Percentiles rank a stretch among this genome's conserved stretches.
These are phyloP conservation scores for Synergus itoensis DNA, from an alignment of 2,888 invertebrate genomes.

Conservation along the genomic window DNA sequence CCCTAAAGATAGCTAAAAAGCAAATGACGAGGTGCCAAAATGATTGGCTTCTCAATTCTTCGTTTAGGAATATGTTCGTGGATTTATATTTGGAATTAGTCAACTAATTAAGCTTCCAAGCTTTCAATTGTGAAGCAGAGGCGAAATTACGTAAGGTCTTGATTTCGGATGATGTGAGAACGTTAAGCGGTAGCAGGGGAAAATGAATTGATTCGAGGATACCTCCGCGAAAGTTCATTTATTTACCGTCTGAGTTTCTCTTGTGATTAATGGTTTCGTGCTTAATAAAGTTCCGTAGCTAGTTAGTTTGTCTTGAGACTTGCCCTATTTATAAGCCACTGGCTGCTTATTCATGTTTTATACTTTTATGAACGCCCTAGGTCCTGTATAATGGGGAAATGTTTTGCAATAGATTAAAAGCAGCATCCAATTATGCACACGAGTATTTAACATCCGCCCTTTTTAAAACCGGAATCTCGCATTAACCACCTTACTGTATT, in stretches of 20 bases:
- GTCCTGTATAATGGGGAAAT: constrained; percentile 20
- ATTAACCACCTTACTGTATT: too few species aligned
- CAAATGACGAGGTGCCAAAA: too few species aligned
- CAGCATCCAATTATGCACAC: constrained; percentile 27
- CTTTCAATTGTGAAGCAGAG: background rate
- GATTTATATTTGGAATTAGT: too few species aligned
- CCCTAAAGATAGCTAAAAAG: too few species aligned
- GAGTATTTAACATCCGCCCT: constrained; percentile 17
- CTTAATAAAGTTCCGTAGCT: constrained; percentile 36
- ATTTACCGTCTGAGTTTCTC: constrained; percentile 18
- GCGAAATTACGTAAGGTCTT: background rate
- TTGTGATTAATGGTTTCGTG: constrained; percentile 30
- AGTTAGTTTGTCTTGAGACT: constrained; percentile 30
- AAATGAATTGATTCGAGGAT: constrained; percentile 25
- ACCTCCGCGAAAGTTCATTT: constrained; percentile 35
- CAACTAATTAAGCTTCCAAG: background rate
- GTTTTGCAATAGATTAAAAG: constrained; percentile 28
- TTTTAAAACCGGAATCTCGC: background rate
- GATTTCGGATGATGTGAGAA: background rate
- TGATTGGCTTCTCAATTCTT: too few species aligned
- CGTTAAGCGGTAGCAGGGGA: background rate
- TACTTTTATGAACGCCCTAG: constrained; percentile 26
- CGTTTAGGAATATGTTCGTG: too few species aligned
- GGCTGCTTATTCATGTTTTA: constrained; percentile 22
- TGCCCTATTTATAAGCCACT: constrained; percentile 29